These are phyloP conservation scores for Chanos chanos DNA, from an alignment of 2,797 vertebrate genomes.

Conservation along the genomic window DNA sequence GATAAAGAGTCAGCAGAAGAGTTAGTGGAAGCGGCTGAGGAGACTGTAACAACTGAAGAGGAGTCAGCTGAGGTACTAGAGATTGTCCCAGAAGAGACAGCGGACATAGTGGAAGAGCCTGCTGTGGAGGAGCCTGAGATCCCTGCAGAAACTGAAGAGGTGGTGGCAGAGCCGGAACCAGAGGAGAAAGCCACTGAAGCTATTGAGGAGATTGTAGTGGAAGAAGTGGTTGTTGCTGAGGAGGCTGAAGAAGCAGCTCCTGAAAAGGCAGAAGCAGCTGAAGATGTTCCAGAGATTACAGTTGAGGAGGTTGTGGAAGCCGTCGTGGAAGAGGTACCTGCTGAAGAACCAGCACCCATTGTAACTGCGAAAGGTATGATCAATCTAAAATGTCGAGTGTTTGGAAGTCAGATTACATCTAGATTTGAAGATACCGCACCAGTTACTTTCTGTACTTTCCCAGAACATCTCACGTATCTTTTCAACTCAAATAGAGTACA, in stretches of 20 bases:
- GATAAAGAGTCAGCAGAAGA: background rate
- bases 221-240: conserved; percentile 62
- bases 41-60: background rate
- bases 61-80: background rate
- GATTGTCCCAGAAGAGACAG: conserved; percentile 1
- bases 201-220: conserved; percentile 66
- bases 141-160: background rate
- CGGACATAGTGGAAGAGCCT: conserved; percentile 9
- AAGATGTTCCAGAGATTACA: conserved; percentile 46
- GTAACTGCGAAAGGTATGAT: conserved; percentile 41
- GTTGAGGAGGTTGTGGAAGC: conserved; percentile 8
- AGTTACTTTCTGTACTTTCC: too few relatives aligned
- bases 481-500: too few relatives aligned
- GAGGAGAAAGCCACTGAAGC: conserved; percentile 49
- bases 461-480: too few relatives aligned
- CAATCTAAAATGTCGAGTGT: too few relatives aligned
- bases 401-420: too few relatives aligned
- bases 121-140: background rate
- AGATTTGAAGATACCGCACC: too few relatives aligned
- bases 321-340: background rate
- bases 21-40: background rate
- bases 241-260: conserved; percentile 64
- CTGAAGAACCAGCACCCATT: conserved; percentile 39
- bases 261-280: conserved; percentile 68
- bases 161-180: background rate